Evolutionary conservation across 2,113 vertebrate species (phyloP).

Genomic region (Pomatorhinus ruficollis): DNA sequence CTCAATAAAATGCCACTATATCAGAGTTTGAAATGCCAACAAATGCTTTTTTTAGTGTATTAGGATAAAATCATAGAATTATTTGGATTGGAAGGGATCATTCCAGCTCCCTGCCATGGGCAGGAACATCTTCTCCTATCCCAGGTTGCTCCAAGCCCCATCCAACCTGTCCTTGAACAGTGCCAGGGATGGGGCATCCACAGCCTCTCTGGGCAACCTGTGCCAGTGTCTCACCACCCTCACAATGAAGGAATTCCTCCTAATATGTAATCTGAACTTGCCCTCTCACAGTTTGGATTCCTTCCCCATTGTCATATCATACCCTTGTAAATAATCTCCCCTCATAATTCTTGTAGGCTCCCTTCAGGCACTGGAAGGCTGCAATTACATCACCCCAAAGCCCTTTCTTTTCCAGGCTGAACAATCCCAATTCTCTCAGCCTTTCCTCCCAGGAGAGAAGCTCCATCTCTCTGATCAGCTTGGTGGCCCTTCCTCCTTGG

Average conservation of each 20-base stretch:
- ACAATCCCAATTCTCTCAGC: neutral
- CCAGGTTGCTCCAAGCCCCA: neutral
- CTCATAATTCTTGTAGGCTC: neutral
- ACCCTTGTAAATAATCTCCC: neutral
- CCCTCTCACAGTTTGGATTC: neutral
- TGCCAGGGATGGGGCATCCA: neutral
- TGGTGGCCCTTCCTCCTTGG: neutral
- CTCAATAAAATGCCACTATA: neutral
- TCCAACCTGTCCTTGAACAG: neutral
- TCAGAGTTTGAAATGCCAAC: neutral
- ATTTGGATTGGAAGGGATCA: neutral
- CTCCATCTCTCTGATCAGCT: neutral
- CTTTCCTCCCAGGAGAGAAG: neutral
- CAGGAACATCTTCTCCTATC: neutral
- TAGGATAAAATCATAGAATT: neutral
- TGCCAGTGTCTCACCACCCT: neutral
- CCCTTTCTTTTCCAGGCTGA: neutral
- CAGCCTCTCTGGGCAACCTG: neutral
- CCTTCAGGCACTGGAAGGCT: neutral
- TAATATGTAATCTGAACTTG: neutral
- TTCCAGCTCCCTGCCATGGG: neutral
- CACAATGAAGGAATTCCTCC: neutral
- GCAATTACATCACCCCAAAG: neutral
- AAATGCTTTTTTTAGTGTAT: neutral
- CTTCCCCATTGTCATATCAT: accelerated